Evolutionary conservation across 2,797 vertebrate species (phyloP), one percentile per base, ranked within the genome.

Genomic region (Myiotriccus ornatus): DNA sequence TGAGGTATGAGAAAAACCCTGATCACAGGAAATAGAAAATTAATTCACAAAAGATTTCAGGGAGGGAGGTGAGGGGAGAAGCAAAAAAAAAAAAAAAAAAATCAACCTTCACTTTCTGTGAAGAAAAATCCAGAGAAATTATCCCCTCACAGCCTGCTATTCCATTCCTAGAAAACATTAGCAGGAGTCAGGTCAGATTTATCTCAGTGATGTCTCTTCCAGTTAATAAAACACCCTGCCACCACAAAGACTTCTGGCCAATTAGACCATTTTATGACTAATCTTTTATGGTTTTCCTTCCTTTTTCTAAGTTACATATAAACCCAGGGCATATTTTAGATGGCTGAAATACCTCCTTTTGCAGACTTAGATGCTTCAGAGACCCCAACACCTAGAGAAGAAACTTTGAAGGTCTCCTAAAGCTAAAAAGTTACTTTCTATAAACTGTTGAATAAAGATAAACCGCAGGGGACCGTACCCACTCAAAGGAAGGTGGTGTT

Each of bases 241-340:
- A 96, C 96, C 78, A 77, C 82, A 94, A 91, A 96, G 87, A 93
- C 86, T 97, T 94, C 96, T 94, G 82, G 92, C 86, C 96, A 97
- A 95, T 96, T 96, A 96, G 89, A 95, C 67, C 73, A 82, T 92
- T 95, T 96, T 95, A 95, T 93, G 84, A 74, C 63, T 70, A 93
- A 76, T 88, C 85, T 86, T 97, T 94, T 95, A 86, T 63, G 63
- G 77, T n/a, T 86, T 84, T 52, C 35, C 55, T 64, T 67, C 50
- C n/a, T 68, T 79, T 71, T 80, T 64, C 53, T 0, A 71, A 88
- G 73, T 67, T 93, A 84, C 35, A 0, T 70, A 80, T 87, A 96
- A 96, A 97, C 92, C 56, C 34, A 84, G 82, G 82, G 87, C 90
- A 77, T 76, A 89, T 71, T 34, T 94, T 92, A 90, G 30, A 84